Base-by-base conservation (phyloP, 2,113 vertebrate species). In the Corvus cornix region DNA sequence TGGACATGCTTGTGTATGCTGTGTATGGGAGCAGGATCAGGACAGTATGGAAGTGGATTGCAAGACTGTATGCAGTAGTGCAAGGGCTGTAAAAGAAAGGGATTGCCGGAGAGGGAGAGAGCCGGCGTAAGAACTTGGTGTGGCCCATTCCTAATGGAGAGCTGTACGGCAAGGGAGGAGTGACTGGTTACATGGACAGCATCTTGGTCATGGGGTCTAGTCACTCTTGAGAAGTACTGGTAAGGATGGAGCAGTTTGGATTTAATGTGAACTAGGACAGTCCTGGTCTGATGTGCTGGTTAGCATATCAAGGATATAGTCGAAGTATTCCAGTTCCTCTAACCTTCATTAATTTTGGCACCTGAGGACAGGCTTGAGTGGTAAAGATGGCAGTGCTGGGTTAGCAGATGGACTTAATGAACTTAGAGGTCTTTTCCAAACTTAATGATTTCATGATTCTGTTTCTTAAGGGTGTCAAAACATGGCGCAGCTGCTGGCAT, bases 131-230 rank as follows among this genome's bases (percentile, higher is more conserved):
- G 28, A 35, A 19, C 28, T 72, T 87, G 30, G 14, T 17, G 27
- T 35, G 49, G 14, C 44, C 22, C 44, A 37, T 51, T 84, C 24
- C 19, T 51, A 44, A 43, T 0, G 0, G 23, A 56, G 10, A 67
- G 31, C 31, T 73, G 53, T 26, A 64, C 35, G 39, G 60, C 3
- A 2, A 60, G 26, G 39, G 60, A 75, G n/a, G 21, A 49, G 49
- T 41, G 53, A 59, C 22, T 20, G 15, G 15, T 55, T 55, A 37
- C 13, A 17, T 2, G 26, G 44, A 51, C 2, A 4, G 22, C 59
- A 44, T 44, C 82, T 62, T 33, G 14, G 31, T 58, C 63, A 33
- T 18, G 14, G 35, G 7, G 9, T 43, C 22, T 58, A 33, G n/a
- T 30, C 37, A 10, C 62, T 84, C 48, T 11, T 30, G 20, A 52